phyloP scores from a whole-genome alignment of 2,888 invertebrate genomes.

The Colletes collaris region DNA sequence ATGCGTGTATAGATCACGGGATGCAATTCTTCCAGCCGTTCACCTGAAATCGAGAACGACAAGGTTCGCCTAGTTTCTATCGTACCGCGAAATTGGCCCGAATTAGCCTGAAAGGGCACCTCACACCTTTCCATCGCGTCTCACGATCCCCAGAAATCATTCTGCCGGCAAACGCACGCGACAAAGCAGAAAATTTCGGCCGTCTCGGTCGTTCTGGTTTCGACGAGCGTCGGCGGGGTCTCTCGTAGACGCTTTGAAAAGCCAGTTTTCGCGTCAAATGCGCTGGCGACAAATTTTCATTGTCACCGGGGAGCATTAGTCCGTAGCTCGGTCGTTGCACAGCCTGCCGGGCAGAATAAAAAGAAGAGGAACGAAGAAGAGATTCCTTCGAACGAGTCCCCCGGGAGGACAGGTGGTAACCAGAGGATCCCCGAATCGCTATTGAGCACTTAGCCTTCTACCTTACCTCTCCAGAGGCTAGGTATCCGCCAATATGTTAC shows the following conservation, averaged over 20 bases:
- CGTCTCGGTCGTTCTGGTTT: slow-evolving; percentile 32
- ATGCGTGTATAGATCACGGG: too few species aligned
- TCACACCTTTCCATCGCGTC: slow-evolving; percentile 23
- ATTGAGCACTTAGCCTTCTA: slow-evolving; percentile 61
- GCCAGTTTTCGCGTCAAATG: slow-evolving; percentile 81
- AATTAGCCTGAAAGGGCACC: slow-evolving; percentile 27
- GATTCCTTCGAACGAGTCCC: slow-evolving; percentile 67
- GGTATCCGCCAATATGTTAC: slow-evolving; percentile 50
- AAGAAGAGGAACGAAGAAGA: slow-evolving; percentile 38
- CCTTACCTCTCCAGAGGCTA: slow-evolving; percentile 53
- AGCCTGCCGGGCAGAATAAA: slow-evolving; percentile 34
- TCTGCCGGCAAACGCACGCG: slow-evolving; percentile 56
- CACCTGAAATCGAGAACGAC: slow-evolving; percentile 4
- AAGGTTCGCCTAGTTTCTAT: slow-evolving; percentile 16
- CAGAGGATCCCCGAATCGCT: slow-evolving; percentile 63
- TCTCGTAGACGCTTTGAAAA: slow-evolving; percentile 59
- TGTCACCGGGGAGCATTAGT: slow-evolving; percentile 68
- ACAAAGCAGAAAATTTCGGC: slow-evolving; percentile 80
- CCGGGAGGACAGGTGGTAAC: slow-evolving; percentile 78
- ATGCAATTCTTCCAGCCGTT: background rate
- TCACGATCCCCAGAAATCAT: slow-evolving; percentile 14
- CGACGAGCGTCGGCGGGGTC: slow-evolving; percentile 11
- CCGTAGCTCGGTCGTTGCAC: slow-evolving; percentile 23
- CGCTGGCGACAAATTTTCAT: slow-evolving; percentile 81
- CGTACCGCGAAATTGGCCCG: slow-evolving; percentile 39